phyloP scores from a whole-genome alignment of 2,888 invertebrate species.

The Phrixothrix hirtus region DNA sequence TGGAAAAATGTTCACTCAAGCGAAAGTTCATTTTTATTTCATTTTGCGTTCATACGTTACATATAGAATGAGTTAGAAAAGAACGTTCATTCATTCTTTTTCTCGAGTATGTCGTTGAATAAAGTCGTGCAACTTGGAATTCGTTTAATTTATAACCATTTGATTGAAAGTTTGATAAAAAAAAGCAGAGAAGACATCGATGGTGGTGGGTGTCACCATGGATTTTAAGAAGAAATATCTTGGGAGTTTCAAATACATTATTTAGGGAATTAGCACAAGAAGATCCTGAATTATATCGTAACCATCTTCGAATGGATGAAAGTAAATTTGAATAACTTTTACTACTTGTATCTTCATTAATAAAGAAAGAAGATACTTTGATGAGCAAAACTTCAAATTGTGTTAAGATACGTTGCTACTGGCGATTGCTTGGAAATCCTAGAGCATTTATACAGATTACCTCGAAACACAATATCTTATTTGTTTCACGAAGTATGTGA shows the following conservation, averaged over 20 bases:
- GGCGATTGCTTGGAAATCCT: too few relatives aligned
- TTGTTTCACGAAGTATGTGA: too few relatives aligned
- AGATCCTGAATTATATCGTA: background rate
- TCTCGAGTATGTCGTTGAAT: constrained; percentile 4
- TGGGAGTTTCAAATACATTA: background rate
- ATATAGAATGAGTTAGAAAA: background rate
- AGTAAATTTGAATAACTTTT: too few relatives aligned
- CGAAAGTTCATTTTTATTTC: constrained; percentile 1
- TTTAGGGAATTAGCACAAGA: background rate
- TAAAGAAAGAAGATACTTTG: too few relatives aligned
- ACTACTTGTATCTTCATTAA: too few relatives aligned
- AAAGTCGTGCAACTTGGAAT: constrained; percentile 1
- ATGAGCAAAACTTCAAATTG: too few relatives aligned
- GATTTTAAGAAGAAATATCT: background rate
- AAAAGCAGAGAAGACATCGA: background rate
- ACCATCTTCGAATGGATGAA: background rate
- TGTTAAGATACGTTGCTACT: too few relatives aligned
- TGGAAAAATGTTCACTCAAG: constrained; percentile 1
- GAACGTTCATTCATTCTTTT: background rate
- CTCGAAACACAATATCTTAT: too few relatives aligned
- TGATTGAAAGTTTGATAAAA: background rate
- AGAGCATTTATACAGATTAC: too few relatives aligned
- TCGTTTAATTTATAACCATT: constrained; percentile 1
- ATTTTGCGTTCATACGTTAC: background rate
- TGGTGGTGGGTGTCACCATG: background rate